These are phyloP conservation scores for Tenodera sinensis DNA, from an alignment of 2,888 invertebrate genomes.

Conservation along the genomic window DNA sequence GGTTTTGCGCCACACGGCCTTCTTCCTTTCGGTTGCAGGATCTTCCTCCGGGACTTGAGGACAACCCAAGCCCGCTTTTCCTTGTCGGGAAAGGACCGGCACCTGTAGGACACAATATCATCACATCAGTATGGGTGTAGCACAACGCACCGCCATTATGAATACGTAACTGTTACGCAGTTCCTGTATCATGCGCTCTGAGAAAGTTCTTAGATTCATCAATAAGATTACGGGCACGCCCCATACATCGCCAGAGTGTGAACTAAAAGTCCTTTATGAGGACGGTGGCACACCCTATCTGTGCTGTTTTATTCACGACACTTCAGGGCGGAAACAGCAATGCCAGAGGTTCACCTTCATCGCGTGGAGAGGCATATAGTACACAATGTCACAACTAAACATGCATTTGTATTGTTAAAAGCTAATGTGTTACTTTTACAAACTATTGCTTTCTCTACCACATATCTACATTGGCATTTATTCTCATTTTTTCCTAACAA, in stretches of 20 bases:
- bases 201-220: not conserved
- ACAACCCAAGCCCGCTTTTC: slow-evolving; percentile 59
- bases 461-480: too few species aligned
- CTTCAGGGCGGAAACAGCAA: too few species aligned
- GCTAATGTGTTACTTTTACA: too few species aligned
- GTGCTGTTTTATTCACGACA: not conserved
- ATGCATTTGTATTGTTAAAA: too few species aligned
- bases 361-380: too few species aligned
- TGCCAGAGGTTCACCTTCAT: too few species aligned
- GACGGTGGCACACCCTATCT: not conserved
- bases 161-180: not conserved
- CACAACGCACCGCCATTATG: not conserved
- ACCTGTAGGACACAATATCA: slow-evolving; percentile 49
- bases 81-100: slow-evolving; percentile 56
- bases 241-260: not conserved
- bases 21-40: slow-evolving; percentile 14
- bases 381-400: too few species aligned
- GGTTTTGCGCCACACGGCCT: slow-evolving; percentile 21
- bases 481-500: too few species aligned
- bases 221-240: not conserved
- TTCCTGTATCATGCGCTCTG: not conserved
- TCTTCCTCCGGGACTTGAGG: not conserved
- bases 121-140: not conserved
- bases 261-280: not conserved
- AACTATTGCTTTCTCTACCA: too few species aligned